phyloP scores from a whole-genome alignment of 2,797 vertebrate species.

The Hoplostethus atlanticus region DNA sequence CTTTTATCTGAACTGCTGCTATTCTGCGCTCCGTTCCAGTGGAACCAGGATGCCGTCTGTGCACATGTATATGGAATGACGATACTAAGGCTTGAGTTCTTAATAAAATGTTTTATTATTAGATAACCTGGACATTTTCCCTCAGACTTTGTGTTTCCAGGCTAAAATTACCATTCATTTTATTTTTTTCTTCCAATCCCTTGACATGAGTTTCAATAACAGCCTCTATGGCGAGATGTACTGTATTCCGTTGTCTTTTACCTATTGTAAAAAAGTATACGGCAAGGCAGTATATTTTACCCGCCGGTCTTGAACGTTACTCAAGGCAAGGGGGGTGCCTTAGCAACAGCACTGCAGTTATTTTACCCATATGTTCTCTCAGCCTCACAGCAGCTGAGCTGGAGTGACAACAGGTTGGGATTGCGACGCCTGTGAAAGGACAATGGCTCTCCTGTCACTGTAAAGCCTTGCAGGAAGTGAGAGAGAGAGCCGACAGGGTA shows the following conservation, averaged over 20 bases:
- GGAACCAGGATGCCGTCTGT: not conserved
- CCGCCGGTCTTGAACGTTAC: slow-evolving; percentile 27
- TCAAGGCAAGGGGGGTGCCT: slow-evolving; percentile 27
- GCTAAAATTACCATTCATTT: not conserved
- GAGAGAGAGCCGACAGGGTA: slow-evolving; percentile 20
- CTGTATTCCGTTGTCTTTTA: slow-evolving; percentile 26
- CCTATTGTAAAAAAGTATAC: slow-evolving; percentile 33
- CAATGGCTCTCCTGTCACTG: slow-evolving; percentile 30
- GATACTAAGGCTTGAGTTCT: slow-evolving; percentile 6
- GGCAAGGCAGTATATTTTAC: slow-evolving; percentile 29
- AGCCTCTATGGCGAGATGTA: slow-evolving; percentile 14
- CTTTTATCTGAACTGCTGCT: not conserved
- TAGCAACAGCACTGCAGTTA: slow-evolving; percentile 39
- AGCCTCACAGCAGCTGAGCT: slow-evolving; percentile 27
- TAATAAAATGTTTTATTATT: slow-evolving; percentile 37
- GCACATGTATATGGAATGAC: not conserved
- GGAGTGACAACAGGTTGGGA: slow-evolving; percentile 32
- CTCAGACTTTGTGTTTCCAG: not conserved
- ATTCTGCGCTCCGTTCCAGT: not conserved
- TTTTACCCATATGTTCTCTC: slow-evolving; percentile 52
- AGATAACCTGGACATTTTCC: slow-evolving; percentile 30
- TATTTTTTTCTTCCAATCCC: slow-evolving; percentile 1
- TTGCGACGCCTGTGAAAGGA: slow-evolving; percentile 52
- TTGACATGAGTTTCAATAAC: slow-evolving; percentile 9
- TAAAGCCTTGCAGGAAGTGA: slow-evolving; percentile 6